Conservation (phyloP, 2,888 invertebrate species). For the Andrena chrysosceles region DNA sequence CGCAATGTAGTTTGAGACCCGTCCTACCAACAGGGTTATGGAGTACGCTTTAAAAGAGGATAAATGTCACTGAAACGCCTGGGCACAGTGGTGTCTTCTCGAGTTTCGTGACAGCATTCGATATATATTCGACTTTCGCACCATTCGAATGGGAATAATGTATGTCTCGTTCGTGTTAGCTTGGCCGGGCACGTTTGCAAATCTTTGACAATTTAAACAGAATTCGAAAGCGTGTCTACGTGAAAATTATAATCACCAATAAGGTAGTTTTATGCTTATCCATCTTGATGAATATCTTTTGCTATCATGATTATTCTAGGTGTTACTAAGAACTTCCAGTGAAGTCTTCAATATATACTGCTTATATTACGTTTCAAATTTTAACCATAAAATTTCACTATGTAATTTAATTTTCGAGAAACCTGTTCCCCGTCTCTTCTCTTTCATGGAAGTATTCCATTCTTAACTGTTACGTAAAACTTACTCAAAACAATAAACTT, state of each 20-base stretch:
- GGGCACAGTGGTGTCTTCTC: constrained; percentile 29
- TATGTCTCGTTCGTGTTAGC: constrained; percentile 12
- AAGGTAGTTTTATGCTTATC: no score
- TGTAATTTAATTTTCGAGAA: background rate
- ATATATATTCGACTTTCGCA: constrained; percentile 36
- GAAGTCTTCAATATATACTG: background rate
- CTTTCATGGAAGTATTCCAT: background rate
- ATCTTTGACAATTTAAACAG: background rate
- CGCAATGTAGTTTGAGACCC: constrained; percentile 57
- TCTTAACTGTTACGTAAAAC: background rate
- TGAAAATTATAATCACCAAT: background rate
- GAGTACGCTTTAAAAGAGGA: constrained; percentile 56
- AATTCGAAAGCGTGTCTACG: background rate
- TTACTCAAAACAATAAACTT: background rate
- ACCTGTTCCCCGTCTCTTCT: background rate
- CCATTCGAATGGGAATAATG: constrained; percentile 15
- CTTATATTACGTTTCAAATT: background rate
- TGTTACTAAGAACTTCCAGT: background rate
- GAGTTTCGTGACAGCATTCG: constrained; percentile 47
- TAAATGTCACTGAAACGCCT: constrained; percentile 58
- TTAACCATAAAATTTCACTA: background rate
- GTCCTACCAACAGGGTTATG: constrained; percentile 42
- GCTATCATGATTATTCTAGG: no score
- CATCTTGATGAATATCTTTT: no score
- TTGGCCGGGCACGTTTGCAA: background rate